Base-by-base conservation (phyloP, 2,888 invertebrate species). In the Mythimna ferrago region DNA sequence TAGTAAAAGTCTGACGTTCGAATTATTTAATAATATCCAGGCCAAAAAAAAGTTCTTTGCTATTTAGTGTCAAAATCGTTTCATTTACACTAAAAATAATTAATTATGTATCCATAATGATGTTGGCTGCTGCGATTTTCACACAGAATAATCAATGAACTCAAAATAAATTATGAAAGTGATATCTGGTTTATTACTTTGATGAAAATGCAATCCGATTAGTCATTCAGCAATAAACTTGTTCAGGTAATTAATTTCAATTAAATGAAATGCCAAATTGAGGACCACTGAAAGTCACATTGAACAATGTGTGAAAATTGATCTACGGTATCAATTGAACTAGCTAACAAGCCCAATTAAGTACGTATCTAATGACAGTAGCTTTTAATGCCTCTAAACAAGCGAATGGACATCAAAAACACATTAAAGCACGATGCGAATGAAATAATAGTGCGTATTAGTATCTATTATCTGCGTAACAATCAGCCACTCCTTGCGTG, bases 361-460 rank as follows among this genome's bases (percentile, higher is more conserved):
- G 38, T 71, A 58, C 65, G 62, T 66, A 72, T 78, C 65, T 78
- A 77, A 80, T 84, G 65, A 73, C 71, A 64, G 48, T 71, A 63
- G 76, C 62, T 41, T 61, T 51, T n/a, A 74, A 74, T 73, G 68
- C 65, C 41, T 71, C 56, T 65, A 53, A 76, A 77, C 48, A 21
- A 60, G 65, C 48, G 32, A 72, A 71, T 68, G 73, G 67, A 75
- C 82, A 86, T 86, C 73, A 84, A 86, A 86, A 84, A 76, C 78
- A 64, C 82, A 85, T 86, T 85, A 84, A 72, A 72, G 64, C 9
- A 71, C 48, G 35, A 74, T 63, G 57, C 58, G 51, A 80, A 61
- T 74, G 68, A 74, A 76, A 82, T 78, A 71, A 78, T 81, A 26
- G 58, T 62, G 58, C 57, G 67, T 70, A 75, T 77, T 84, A 82